Conservation (phyloP, 2,113 vertebrate species). For the Ageneiosus marmoratus region DNA sequence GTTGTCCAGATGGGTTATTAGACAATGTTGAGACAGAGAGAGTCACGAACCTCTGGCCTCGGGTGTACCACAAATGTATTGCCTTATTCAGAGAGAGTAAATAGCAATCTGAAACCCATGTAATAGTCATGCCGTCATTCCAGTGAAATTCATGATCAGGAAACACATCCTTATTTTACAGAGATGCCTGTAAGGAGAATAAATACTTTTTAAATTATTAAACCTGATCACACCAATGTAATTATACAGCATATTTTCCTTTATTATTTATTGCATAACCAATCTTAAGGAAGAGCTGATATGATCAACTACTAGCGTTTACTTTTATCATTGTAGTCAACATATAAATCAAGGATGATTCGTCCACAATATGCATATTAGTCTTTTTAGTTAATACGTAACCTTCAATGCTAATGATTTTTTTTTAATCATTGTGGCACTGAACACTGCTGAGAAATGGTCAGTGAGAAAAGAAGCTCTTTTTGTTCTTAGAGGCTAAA, state of each 20-base stretch:
- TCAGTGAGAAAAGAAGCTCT: background rate
- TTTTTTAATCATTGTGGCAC: background rate
- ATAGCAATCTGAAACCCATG: conserved; percentile 75
- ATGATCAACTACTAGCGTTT: background rate
- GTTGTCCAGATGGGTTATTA: conserved; percentile 60
- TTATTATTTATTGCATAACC: background rate
- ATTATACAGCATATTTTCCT: background rate
- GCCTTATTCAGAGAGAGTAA: conserved; percentile 75
- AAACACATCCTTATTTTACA: conserved; percentile 22
- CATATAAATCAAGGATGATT: background rate
- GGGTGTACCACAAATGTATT: conserved; percentile 72
- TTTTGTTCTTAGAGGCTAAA: background rate
- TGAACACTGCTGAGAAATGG: background rate
- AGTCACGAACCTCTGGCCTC: conserved; percentile 67
- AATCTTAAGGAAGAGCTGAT: background rate
- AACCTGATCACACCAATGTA: background rate
- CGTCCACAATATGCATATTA: background rate
- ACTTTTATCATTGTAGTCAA: background rate
- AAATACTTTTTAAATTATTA: background rate
- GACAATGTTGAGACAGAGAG: conserved; percentile 47
- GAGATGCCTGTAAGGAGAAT: background rate
- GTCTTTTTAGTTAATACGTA: background rate
- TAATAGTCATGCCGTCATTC: conserved; percentile 80
- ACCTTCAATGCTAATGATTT: background rate
- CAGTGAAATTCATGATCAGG: conserved; percentile 16